Evolutionary conservation across 2,113 vertebrate species (phyloP), one percentile per base, ranked within the genome.

Genomic region (Thunnus thynnus): DNA sequence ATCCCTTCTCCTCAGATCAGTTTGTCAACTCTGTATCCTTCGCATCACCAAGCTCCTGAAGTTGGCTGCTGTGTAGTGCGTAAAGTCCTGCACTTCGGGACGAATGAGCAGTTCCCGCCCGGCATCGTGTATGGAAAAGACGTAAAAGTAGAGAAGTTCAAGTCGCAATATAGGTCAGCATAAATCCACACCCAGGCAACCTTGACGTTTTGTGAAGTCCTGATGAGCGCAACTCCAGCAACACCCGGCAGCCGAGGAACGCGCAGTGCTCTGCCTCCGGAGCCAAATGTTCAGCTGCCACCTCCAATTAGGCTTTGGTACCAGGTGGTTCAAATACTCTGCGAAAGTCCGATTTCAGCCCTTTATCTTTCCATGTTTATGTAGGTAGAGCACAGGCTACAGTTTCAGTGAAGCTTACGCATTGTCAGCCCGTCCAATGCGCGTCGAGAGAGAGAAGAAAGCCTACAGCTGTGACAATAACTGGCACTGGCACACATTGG

Each of bases 151-250:
- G 25, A 63, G 36, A 86, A 87, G 80, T 88, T 88, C 7, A 81
- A 78, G 72, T 54, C 27, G 51, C 62, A 61, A 5, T 57, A 57
- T 3, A 32, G 48, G 76, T 79, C 64, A 44, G 63, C 18, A n/a
- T 61, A 63, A 54, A 78, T 89, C 86, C 79, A 69, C 72, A 30
- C 61, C 66, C 51, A 48, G 69, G n/a, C 71, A 46, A 50, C 55
- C 51, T 78, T 3, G 13, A 18, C 57, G 63, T 20, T 58, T 41
- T 48, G 10, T 32, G 13, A 72, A 84, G 83, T 90, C 83, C 80
- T n/a, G 60, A 71, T 51, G 89, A 76, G 85, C 58, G 67, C 41
- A 90, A 92, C 80, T 88, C 81, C 78, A 74, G 74, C 77, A 64
- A 78, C 67, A 44, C 17, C 65, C 70, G 20, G 75, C 84, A 50